Evolutionary conservation across 2,888 invertebrate genomes (phyloP), one percentile per base, ranked within the genome.

Genomic region (Nineta flava): DNA sequence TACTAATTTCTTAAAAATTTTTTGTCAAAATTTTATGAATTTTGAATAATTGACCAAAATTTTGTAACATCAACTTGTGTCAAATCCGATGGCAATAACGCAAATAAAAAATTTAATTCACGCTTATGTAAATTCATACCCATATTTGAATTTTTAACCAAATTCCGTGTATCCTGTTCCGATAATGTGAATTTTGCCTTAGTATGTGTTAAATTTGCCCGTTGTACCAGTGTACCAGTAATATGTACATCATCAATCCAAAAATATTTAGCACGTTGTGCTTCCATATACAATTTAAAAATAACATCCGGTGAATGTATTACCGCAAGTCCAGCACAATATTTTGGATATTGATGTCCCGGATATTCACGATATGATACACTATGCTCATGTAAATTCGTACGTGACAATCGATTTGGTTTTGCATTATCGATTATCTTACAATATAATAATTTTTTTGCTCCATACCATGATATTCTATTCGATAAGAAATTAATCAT

Each of bases 341-440:
- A 87, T 2, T 74, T 69, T 32, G 87, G 87, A 67, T 85, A 88
- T 58, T 68, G 73, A 43, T 66, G 65, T 1, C 65, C 67, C 0
- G 74, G 65, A 63, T 79, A 87, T 61, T 87, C 86, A 1, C 66
- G 68, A 10, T 73, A 72, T 3, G 82, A 74, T 9, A 87, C 85
- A 47, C 77, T n/a, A n/a, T n/a, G 74, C 87, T n/a, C 87, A 88
- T 64, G 87, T 87, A 0, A 82, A 83, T 44, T 78, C 70, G 60
- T 72, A 76, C 7, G 74, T 71, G n/a, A n/a, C n/a, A n/a, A n/a
- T 51, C 86, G 71, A 56, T 76, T 76, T 1, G 76, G 80, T 16
- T 60, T 59, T 0, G 75, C 70, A 50, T 66, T 60, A 12, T 64
- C 57, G 34, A 73, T 59, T 21, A 75, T 68, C 46, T 75, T 73